Percentiles rank a stretch among this genome's conserved stretches.
Conservation (phyloP, 2,888 invertebrate species). For the Papilio protenor region DNA sequence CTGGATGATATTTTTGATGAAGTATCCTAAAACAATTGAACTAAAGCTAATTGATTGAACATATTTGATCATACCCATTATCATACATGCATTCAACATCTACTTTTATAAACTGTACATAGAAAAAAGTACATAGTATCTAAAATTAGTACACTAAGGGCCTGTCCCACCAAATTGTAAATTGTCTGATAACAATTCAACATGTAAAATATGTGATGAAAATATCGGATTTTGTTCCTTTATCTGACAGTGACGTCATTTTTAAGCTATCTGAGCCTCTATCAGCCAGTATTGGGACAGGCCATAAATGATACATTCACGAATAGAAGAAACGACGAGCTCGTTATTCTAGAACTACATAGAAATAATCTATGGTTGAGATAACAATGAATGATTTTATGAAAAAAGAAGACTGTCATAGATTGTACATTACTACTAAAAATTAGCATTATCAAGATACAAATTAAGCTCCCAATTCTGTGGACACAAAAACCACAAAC, state of each 20-base stretch:
- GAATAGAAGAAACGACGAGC: not conserved
- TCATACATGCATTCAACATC: conserved; percentile 3
- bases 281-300: no score
- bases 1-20: conserved; percentile 86
- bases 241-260: no score
- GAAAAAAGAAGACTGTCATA: conserved; percentile 15
- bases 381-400: not conserved
- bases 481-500: not conserved
- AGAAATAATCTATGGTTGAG: not conserved
- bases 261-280: no score
- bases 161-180: no score
- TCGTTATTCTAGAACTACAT: not conserved
- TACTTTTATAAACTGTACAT: conserved; percentile 7
- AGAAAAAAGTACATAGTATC: not conserved
- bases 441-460: not conserved
- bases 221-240: no score
- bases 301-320: not conserved
- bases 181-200: no score
- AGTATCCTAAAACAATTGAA: conserved; percentile 72
- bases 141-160: not conserved
- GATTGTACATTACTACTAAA: conserved; percentile 8
- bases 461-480: conserved; percentile 9
- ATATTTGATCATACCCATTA: not conserved
- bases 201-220: no score
- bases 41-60: no score